A percentile compares a stretch with the other conserved stretches of the same genome.
Evolutionary conservation across 1,140 invertebrate genomes (phyloP).

Genomic region (Zaprionus nigranus): DNA sequence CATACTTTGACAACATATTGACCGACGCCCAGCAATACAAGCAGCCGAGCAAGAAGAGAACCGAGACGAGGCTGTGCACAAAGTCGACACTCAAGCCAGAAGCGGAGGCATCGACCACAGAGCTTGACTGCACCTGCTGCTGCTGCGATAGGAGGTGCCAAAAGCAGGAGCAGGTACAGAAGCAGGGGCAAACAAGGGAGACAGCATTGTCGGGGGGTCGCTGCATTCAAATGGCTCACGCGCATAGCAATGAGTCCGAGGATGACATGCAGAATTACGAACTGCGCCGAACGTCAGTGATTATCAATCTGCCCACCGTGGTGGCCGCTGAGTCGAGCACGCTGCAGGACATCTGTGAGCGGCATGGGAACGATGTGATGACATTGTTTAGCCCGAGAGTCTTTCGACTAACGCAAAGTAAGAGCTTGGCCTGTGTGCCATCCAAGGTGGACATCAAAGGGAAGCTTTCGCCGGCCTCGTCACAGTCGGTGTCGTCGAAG

Average conservation of each 20-base stretch:
- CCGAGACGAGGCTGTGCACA: background rate
- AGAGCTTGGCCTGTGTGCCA: background rate
- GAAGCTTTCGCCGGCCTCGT: background rate
- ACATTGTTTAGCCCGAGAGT: background rate
- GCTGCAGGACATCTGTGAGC: background rate
- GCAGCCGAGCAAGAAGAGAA: background rate
- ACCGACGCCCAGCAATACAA: background rate
- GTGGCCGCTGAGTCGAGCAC: background rate
- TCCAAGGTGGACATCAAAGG: background rate
- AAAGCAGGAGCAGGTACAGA: background rate
- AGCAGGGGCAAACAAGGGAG: background rate
- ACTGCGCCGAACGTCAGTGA: conserved; percentile 6
- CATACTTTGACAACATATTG: background rate
- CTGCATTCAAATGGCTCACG: background rate
- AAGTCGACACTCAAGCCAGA: no score
- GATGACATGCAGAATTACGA: background rate
- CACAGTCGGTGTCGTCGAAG: background rate
- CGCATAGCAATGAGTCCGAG: background rate
- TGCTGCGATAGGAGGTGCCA: background rate
- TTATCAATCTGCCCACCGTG: background rate
- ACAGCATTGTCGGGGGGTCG: background rate
- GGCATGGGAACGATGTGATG: background rate
- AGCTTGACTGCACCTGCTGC: background rate
- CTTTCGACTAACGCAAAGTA: background rate
- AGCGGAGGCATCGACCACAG: background rate